A percentile compares a stretch with the other conserved stretches of the same genome.
Evolutionary conservation across 2,888 invertebrate genomes (phyloP).

Genomic region (Dendrolimus pini): DNA sequence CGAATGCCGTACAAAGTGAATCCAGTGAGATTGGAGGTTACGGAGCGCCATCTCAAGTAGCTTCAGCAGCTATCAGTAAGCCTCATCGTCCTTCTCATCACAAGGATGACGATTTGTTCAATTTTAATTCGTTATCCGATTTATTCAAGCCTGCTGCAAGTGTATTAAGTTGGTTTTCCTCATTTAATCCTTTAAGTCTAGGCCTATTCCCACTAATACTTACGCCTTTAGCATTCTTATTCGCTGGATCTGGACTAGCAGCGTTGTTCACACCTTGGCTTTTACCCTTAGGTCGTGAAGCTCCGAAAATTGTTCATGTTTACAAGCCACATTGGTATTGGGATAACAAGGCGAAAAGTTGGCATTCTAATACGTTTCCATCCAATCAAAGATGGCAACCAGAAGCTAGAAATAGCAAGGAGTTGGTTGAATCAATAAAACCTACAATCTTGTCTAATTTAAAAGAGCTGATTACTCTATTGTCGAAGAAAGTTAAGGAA

Average conservation of each 20-base stretch:
- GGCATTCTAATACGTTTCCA: conserved; percentile 58
- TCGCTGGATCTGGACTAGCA: conserved; percentile 78
- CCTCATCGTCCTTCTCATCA: conserved; percentile 42
- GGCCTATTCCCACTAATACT: conserved; percentile 77
- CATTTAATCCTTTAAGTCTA: conserved; percentile 77
- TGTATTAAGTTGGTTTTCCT: conserved; percentile 69
- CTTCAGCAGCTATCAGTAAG: conserved; percentile 35
- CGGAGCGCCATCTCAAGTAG: conserved; percentile 35
- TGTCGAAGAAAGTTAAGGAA: conserved; percentile 27
- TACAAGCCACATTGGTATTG: conserved; percentile 75
- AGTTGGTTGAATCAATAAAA: conserved; percentile 19
- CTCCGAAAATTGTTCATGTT: conserved; percentile 48
- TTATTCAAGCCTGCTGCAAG: conserved; percentile 70
- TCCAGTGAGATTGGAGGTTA: conserved; percentile 34
- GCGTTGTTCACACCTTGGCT: conserved; percentile 81
- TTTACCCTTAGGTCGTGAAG: conserved; percentile 66
- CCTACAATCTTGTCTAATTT: conserved; percentile 36
- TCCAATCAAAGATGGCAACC: conserved; percentile 38
- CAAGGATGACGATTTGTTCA: conserved; percentile 67
- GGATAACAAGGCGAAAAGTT: conserved; percentile 74
- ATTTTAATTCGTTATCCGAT: conserved; percentile 56
- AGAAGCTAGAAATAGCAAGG: conserved; percentile 26
- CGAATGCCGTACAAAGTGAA: conserved; percentile 33
- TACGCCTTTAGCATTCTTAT: conserved; percentile 79
- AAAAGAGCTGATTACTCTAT: conserved; percentile 38